These are phyloP conservation scores for Strix uralensis DNA, from an alignment of 2,113 vertebrate species.

Conservation along the genomic window DNA sequence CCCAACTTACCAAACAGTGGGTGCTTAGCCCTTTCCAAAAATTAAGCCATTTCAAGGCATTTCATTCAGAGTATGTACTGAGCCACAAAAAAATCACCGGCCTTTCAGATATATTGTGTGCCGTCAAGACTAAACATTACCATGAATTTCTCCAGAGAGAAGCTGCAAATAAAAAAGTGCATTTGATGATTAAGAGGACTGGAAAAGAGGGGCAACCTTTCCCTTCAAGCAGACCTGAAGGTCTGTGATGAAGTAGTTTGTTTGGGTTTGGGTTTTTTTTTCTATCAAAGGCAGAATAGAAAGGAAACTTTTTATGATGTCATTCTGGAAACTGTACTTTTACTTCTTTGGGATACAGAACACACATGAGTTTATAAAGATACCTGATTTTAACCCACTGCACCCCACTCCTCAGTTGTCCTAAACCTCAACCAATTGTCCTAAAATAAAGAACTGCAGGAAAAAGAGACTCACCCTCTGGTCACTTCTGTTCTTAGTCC, in stretches of 20 bases:
- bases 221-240: background rate
- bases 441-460: background rate
- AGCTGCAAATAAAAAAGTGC: background rate
- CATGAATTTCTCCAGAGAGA: background rate
- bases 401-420: no score
- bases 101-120: background rate
- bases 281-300: background rate
- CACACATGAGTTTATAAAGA: background rate
- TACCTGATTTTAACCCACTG: fast-evolving
- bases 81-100: background rate
- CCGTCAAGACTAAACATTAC: background rate
- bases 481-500: background rate
- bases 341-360: background rate
- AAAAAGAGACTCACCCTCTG: background rate
- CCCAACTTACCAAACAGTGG: background rate
- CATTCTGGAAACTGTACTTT: background rate
- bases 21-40: background rate
- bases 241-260: background rate
- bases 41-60: background rate
- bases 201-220: fast-evolving
- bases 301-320: background rate
- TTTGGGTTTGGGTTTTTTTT: background rate
- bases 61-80: background rate
- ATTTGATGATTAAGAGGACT: background rate
- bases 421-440: background rate